Percentiles rank a stretch among this genome's conserved stretches.
phyloP scores from a whole-genome alignment of 2,113 vertebrate genomes.

The Phyllostomus hastatus region DNA sequence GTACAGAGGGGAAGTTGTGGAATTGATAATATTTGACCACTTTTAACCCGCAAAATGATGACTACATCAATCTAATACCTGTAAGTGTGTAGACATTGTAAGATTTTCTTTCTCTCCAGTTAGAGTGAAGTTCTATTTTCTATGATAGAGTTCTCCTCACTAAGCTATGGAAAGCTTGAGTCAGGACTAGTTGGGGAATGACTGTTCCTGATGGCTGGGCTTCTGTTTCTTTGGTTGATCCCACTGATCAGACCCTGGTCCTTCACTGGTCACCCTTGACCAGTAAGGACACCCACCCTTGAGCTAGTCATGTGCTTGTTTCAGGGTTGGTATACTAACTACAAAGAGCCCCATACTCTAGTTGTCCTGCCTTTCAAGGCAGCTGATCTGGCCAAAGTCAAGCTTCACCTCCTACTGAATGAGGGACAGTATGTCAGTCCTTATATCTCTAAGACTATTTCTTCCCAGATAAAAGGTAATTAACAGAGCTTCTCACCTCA shows the following conservation, averaged over 20 bases:
- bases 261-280: too few species aligned
- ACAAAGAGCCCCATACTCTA: rapidly evolving
- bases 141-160: neutral
- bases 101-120: neutral
- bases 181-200: neutral
- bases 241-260: neutral
- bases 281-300: neutral
- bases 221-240: neutral
- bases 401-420: neutral
- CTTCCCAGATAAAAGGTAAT: neutral
- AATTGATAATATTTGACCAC: neutral
- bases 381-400: rapidly evolving
- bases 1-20: neutral
- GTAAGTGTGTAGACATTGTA: rapidly evolving
- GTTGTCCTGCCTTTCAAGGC: neutral
- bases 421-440: neutral
- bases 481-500: neutral
- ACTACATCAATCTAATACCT: rapidly evolving
- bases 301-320: rapidly evolving
- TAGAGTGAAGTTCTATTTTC: neutral
- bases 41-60: neutral
- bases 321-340: rapidly evolving
- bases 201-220: neutral
- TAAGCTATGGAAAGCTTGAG: neutral
- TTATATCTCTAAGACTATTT: neutral